A percentile compares a stretch with the other conserved stretches of the same genome.
Conservation (phyloP, 2,888 invertebrate genomes). For the Matsumyia berberina region DNA sequence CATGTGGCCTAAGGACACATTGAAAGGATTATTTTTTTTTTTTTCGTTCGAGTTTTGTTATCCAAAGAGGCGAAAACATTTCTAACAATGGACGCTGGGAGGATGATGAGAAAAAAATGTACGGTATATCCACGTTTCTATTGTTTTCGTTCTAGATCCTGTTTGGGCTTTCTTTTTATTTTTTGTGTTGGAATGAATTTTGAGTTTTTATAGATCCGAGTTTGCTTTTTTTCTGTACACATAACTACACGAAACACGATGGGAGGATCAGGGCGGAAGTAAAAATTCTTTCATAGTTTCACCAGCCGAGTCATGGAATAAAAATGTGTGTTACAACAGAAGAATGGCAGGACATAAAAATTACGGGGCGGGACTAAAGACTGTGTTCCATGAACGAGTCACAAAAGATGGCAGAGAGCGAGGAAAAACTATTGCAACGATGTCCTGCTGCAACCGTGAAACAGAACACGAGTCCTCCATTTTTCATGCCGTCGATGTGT, state of each 20-base stretch:
- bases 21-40: conserved; percentile 58
- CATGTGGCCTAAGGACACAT: conserved; percentile 65
- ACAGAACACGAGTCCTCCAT: conserved; percentile 40
- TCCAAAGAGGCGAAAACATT: conserved; percentile 32
- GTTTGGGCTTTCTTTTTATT: conserved; percentile 12
- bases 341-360: conserved; percentile 38
- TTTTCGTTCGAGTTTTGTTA: conserved; percentile 44
- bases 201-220: conserved; percentile 43
- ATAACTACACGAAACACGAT: conserved; percentile 19
- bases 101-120: conserved; percentile 5
- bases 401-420: conserved; percentile 20
- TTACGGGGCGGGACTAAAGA: conserved; percentile 26
- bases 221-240: conserved; percentile 6
- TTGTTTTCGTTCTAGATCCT: conserved; percentile 60
- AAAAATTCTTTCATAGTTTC: conserved; percentile 59
- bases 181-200: conserved; percentile 40
- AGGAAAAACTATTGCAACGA: conserved; percentile 34
- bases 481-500: conserved; percentile 63
- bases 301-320: conserved; percentile 13
- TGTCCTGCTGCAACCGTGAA: conserved; percentile 45
- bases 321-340: conserved; percentile 26
- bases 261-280: neutral
- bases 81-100: conserved; percentile 47
- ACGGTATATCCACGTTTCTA: conserved; percentile 46
- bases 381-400: neutral